These are phyloP conservation scores for Perca schrenkii DNA, from an alignment of 2,113 vertebrate genomes.

Conservation along the genomic window DNA sequence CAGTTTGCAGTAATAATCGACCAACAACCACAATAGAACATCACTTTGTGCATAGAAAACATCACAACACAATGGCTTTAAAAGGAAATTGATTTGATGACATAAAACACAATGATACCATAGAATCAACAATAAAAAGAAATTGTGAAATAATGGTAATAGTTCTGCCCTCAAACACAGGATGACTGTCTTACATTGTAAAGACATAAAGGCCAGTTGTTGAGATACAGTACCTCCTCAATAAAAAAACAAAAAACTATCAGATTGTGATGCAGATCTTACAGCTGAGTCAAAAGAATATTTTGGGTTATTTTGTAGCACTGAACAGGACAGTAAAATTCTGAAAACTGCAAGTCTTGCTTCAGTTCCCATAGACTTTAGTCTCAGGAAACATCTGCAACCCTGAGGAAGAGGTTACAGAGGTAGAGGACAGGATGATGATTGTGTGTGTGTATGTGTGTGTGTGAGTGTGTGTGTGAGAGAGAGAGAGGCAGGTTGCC, in stretches of 20 bases:
- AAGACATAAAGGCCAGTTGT: not conserved
- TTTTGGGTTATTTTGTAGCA: not conserved
- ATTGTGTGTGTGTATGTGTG: constrained; percentile 15
- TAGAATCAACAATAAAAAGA: not conserved
- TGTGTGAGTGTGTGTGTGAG: constrained; percentile 7
- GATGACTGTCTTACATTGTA: not conserved
- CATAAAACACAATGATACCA: not conserved
- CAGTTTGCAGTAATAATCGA: constrained; percentile 29
- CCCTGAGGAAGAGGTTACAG: constrained; percentile 69
- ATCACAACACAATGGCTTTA: not conserved
- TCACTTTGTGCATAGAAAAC: not conserved
- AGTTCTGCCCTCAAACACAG: not conserved
- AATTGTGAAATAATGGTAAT: not conserved
- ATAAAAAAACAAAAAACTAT: not conserved
- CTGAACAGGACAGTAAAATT: constrained; percentile 8
- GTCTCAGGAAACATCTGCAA: constrained; percentile 76
- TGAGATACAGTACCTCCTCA: not conserved
- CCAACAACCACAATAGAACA: constrained; percentile 3
- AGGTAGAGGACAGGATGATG: constrained; percentile 64
- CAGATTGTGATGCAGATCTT: not conserved
- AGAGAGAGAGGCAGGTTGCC: constrained; percentile 57
- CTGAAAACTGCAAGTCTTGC: constrained; percentile 30
- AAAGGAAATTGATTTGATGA: not conserved
- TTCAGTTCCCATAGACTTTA: constrained; percentile 37
- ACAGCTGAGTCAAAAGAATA: not conserved